A percentile compares a stretch with the other conserved stretches of the same genome.
Evolutionary conservation across 2,888 invertebrate species (phyloP).

Genomic region (Lymantria dispar): DNA sequence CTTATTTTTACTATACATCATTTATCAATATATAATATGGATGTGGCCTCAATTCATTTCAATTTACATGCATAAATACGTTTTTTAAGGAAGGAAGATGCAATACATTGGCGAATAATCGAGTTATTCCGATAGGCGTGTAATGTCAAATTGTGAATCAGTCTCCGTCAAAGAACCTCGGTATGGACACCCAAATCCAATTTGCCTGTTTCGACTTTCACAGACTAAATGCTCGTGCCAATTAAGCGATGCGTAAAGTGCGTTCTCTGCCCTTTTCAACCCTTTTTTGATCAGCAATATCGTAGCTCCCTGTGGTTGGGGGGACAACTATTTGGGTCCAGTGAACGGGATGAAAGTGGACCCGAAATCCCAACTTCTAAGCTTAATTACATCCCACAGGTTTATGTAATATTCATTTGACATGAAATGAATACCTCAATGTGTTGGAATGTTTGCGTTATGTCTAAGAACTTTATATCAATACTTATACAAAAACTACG

Average conservation of each 20-base stretch:
- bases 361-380: slow-evolving; percentile 34
- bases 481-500: not conserved
- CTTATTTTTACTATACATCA: not conserved
- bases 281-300: slow-evolving; percentile 51
- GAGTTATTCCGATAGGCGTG: slow-evolving; percentile 60
- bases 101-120: slow-evolving; percentile 67
- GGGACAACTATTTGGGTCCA: slow-evolving; percentile 49
- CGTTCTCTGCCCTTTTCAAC: slow-evolving; percentile 51
- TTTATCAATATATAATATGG: not conserved
- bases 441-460: slow-evolving; percentile 6
- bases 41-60: not conserved
- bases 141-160: slow-evolving; percentile 71
- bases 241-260: slow-evolving; percentile 77
- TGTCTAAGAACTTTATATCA: not conserved
- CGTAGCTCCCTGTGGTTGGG: slow-evolving; percentile 35
- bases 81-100: slow-evolving; percentile 40
- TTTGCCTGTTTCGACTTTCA: slow-evolving; percentile 74
- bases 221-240: slow-evolving; percentile 68
- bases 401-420: slow-evolving; percentile 38
- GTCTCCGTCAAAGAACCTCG: slow-evolving; percentile 63
- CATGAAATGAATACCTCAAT: slow-evolving; percentile 32
- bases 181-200: slow-evolving; percentile 71
- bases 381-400: slow-evolving; percentile 45
- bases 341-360: slow-evolving; percentile 48
- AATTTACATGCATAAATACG: slow-evolving; percentile 23